These are phyloP conservation scores for Agrypnus murinus DNA, from an alignment of 2,888 invertebrate species.

Conservation along the genomic window DNA sequence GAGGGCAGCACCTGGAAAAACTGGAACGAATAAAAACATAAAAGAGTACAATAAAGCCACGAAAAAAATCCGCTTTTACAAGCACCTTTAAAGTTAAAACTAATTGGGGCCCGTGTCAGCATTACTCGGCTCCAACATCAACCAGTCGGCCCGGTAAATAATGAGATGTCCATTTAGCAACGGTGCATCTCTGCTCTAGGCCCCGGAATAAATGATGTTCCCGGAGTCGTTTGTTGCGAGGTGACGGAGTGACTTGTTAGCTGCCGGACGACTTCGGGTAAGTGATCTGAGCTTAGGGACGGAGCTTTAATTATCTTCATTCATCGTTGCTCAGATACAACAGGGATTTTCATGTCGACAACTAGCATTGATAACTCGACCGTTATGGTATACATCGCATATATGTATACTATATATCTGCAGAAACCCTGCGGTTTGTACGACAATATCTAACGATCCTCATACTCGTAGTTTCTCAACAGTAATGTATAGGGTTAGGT, in stretches of 20 bases:
- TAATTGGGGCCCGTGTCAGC: conserved; percentile 64
- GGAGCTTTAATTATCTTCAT: conserved; percentile 52
- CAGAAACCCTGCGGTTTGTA: conserved; percentile 24
- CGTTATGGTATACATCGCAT: conserved; percentile 12
- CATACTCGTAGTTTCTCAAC: not conserved
- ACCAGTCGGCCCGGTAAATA: conserved; percentile 63
- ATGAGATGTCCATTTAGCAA: conserved; percentile 64
- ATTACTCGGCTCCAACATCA: conserved; percentile 61
- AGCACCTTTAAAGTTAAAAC: conserved; percentile 62
- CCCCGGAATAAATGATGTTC: conserved; percentile 62
- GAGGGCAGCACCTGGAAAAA: conserved; percentile 44
- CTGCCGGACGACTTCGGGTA: conserved; percentile 53
- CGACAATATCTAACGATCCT: not conserved
- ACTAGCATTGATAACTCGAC: conserved; percentile 43
- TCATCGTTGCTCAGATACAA: conserved; percentile 50
- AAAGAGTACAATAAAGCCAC: conserved; percentile 54
- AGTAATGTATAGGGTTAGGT: not conserved
- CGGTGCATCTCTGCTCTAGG: conserved; percentile 60
- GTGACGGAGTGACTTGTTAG: conserved; percentile 62
- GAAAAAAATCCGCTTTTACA: conserved; percentile 57
- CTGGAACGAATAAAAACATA: conserved; percentile 57
- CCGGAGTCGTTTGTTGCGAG: conserved; percentile 62
- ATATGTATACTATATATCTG: not conserved
- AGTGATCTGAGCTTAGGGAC: conserved; percentile 52
- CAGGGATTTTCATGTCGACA: conserved; percentile 50